Base-by-base conservation (phyloP, 2,113 vertebrate species). In the Sinocyclocheilus rhinocerous region DNA sequence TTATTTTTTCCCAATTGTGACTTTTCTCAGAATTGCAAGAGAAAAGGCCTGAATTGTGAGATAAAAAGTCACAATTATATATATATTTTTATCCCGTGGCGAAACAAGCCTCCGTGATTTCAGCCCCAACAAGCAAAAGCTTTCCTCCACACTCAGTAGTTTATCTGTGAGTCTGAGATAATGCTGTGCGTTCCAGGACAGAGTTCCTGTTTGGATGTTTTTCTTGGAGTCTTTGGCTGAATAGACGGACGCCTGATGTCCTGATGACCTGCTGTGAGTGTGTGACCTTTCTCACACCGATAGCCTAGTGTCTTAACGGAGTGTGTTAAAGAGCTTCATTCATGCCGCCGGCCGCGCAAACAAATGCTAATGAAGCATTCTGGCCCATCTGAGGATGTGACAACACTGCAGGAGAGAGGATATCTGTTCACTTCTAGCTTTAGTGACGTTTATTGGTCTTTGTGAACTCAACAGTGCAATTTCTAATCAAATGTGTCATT, bases 251-350 rank as follows among this genome's bases (percentile, higher is more conserved):
- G 70, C 36, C 70, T 73, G 73, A 52, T 63, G 50, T 55, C 33
- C 26, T 73, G 65, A 13, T 59, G 55, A 59, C 55, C 55, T 59
- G 55, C 55, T 57, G 55, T 57, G 39, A 26, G 55, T 26, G 70
- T 76, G 55, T 63, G 55, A 76, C 69, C 70, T 75, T 59, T 84
- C 52, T 76, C 70, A 61, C 52, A 61, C 52, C 11, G 33, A 57
- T 84, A 42, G n/a, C 9, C 82, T 73, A 3, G 12, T 83, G 81
- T 73, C 55, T 84, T 84, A 13, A 18, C 29, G 18, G 26, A 69
- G 42, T 29, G 48, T 70, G 11, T 83, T 82, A 22, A 59, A 83
- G 33, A 84, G 36, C 4, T 15, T 84, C 15, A 39, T 84, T 84
- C 52, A 83, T n/a, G 4, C 61, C 5, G 80, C 18, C 42, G 67